Base-by-base conservation (phyloP, 2,797 vertebrate species). In the Malacoctenus gilli region DNA sequence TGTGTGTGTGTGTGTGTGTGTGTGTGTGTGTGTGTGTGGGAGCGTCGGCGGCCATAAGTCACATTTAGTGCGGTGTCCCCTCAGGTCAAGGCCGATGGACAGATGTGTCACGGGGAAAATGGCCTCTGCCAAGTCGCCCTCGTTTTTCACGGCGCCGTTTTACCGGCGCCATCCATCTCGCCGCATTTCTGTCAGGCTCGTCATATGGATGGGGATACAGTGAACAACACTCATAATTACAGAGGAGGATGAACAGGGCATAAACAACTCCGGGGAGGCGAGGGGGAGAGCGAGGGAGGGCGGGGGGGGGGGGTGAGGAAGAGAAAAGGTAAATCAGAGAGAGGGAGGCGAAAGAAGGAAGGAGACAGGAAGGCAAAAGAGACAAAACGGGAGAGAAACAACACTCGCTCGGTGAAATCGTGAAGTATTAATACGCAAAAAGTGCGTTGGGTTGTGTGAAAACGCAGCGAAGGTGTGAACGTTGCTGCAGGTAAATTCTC, bases 51-150 rank as follows among this genome's bases (percentile, higher is more conserved):
- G 52, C 63, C 57, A 73, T 80, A 68, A 77, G 63, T 85, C 70
- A 80, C 56, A 75, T 83, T 82, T 83, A 89, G 68, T 70, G 70
- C 56, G 0, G 11, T 21, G 60, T 76, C 70, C 66, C 75, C 56
- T 56, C 52, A 59, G 84, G 82, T 85, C 87, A 87, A 80, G 81
- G 80, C 73, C 70, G 23, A 72, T 64, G 80, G 85, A 87, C 86
- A 84, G 71, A 85, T 76, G 82, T 68, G 72, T 80, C 68, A 80
- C 20, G 36, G 59, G 37, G 63, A 64, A 84, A 82, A 88, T 79
- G 69, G 72, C 69, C 77, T 71, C 56, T 62, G 64, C 52, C 28
- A 75, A 72, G 67, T 66, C 38, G 48, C 37, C 22, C 41, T 76
- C 65, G 32, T 80, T 84, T 82, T 78, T 75, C 73, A 75, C 55